These are phyloP conservation scores for Drosophila robusta DNA, from an alignment of 2,888 invertebrate species.

Conservation along the genomic window DNA sequence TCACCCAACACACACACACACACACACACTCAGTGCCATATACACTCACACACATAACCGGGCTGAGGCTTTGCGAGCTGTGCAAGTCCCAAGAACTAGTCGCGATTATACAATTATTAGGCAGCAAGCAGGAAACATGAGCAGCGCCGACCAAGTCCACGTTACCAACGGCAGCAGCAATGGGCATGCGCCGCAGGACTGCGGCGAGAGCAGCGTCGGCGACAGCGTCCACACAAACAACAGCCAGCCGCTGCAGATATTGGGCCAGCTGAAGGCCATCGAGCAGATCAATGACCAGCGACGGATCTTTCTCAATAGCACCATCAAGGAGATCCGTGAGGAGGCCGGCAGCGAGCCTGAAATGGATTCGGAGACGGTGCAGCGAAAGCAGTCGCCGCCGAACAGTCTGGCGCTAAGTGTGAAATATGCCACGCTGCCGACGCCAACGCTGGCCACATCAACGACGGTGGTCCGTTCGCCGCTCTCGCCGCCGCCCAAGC, in stretches of 20 bases:
- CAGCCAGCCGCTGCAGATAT: constrained; percentile 63
- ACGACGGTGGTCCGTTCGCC: constrained; percentile 63
- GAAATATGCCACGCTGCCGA: constrained; percentile 71
- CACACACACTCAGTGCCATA: constrained; percentile 2
- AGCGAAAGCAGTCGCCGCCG: constrained; percentile 39
- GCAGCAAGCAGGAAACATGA: constrained; percentile 51
- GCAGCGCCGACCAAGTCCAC: constrained; percentile 31
- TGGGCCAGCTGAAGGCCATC: constrained; percentile 73
- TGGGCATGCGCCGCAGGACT: constrained; percentile 22
- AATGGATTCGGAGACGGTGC: neutral
- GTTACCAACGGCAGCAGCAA: constrained; percentile 25
- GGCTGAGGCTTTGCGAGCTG: constrained; percentile 30
- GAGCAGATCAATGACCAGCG: constrained; percentile 81
- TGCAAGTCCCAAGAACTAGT: constrained; percentile 44
- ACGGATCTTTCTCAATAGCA: constrained; percentile 71
- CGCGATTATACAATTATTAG: constrained; percentile 58
- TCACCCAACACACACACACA: constrained; percentile 7
- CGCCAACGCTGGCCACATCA: constrained; percentile 38
- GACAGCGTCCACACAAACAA: neutral
- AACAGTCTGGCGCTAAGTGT: constrained; percentile 54
- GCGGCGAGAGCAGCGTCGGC: constrained; percentile 3
- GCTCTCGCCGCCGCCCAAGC: constrained; percentile 80
- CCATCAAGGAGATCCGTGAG: constrained; percentile 63
- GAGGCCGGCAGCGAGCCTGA: constrained; percentile 18
- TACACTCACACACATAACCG: constrained; percentile 32